phyloP scores from a whole-genome alignment of 2,113 vertebrate genomes.

The Passer domesticus region DNA sequence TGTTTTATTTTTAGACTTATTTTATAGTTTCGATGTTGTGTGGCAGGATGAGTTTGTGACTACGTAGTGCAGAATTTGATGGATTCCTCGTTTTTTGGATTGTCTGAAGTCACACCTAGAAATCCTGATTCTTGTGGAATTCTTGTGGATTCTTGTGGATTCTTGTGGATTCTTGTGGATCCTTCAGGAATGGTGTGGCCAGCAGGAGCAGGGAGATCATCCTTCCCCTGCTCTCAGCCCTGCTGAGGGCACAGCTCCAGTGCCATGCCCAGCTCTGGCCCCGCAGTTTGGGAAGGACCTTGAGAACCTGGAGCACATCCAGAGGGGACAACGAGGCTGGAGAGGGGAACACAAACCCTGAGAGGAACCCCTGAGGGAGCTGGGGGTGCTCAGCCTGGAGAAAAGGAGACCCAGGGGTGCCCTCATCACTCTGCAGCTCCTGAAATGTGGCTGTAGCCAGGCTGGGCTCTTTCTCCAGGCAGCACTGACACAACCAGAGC shows the following conservation, averaged over 20 bases:
- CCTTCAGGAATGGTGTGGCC: not conserved
- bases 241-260: not conserved
- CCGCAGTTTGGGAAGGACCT: not conserved
- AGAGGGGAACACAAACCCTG: not conserved
- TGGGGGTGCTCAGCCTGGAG: not conserved
- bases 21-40: not conserved
- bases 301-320: not conserved
- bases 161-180: too few species aligned
- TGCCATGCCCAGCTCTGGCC: too few species aligned
- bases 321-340: not conserved
- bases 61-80: accelerated
- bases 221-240: accelerated
- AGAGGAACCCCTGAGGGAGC: not conserved
- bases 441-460: not conserved
- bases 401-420: not conserved
- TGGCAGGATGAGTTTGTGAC: not conserved
- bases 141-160: too few species aligned
- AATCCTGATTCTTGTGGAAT: not conserved
- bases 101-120: not conserved
- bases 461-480: not conserved
- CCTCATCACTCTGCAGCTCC: not conserved
- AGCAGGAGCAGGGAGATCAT: not conserved
- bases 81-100: not conserved
- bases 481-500: not conserved
- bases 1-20: not conserved